phyloP scores from a whole-genome alignment of 2,113 vertebrate species.

The Salvelinus fontinalis region DNA sequence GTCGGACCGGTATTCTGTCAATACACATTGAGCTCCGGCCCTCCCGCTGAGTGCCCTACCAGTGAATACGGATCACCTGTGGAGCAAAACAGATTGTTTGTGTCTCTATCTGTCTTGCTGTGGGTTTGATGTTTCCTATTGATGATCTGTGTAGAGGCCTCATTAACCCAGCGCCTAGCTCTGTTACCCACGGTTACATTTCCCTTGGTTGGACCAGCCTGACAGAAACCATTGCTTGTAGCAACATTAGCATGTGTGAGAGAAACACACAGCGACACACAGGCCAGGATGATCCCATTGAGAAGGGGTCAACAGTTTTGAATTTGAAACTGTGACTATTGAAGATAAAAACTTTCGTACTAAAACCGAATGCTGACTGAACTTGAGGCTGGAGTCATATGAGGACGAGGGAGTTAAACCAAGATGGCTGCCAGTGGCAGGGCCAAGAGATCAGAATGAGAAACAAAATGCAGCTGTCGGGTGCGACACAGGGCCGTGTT shows the following conservation, averaged over 20 bases:
- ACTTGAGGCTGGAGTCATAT: not conserved
- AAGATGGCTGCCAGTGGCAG: not conserved
- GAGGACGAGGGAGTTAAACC: not conserved
- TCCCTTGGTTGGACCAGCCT: not conserved
- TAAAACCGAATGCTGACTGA: not conserved
- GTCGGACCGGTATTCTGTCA: too few species aligned
- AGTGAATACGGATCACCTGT: not conserved
- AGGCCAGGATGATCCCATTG: not conserved
- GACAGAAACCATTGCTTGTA: not conserved
- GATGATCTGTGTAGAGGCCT: slow-evolving; percentile 47
- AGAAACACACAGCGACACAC: not conserved
- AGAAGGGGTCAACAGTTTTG: not conserved
- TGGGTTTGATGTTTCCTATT: slow-evolving; percentile 35
- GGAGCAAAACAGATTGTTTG: slow-evolving; percentile 15
- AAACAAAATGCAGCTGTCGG: too few species aligned
- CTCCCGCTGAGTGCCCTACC: too few species aligned
- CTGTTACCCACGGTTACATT: not conserved
- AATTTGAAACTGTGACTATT: not conserved
- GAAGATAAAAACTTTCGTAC: too few species aligned
- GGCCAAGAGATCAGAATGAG: not conserved
- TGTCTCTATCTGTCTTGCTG: slow-evolving; percentile 10
- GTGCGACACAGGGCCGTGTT: slow-evolving; percentile 9
- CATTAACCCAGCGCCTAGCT: slow-evolving; percentile 41
- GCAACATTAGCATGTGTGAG: not conserved
- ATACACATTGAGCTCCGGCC: too few species aligned